phyloP scores from a whole-genome alignment of 2,797 vertebrate genomes.

The Orestias chungarensis region DNA sequence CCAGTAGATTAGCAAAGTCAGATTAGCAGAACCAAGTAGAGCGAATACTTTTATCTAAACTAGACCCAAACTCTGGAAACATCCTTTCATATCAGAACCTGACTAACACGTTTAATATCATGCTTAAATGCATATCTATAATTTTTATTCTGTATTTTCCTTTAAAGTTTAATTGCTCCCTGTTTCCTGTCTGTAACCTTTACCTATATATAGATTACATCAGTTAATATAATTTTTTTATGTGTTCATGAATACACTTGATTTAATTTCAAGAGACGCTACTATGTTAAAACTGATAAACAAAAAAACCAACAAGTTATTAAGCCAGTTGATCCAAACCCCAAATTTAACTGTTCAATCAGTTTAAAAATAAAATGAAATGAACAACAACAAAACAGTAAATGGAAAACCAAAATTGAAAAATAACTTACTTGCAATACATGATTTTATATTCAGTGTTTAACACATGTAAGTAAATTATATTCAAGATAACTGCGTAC shows the following conservation, averaged over 20 bases:
- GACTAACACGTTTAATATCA: not conserved
- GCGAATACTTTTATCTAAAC: too few relatives aligned
- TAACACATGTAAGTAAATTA: not conserved
- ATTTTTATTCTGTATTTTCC: too few relatives aligned
- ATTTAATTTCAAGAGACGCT: not conserved
- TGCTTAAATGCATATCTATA: not conserved
- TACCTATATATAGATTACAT: too few relatives aligned
- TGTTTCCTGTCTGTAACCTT: too few relatives aligned
- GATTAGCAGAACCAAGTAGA: too few relatives aligned
- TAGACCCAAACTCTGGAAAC: too few relatives aligned
- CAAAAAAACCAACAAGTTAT: not conserved
- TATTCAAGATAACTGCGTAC: not conserved
- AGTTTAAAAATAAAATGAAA: too few relatives aligned
- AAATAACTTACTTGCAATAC: not conserved
- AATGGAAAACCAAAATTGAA: constrained; percentile 8
- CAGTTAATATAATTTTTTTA: too few relatives aligned
- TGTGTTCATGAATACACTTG: not conserved
- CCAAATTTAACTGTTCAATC: not conserved
- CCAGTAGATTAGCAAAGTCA: too few relatives aligned
- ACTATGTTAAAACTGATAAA: not conserved
- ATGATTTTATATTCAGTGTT: not conserved
- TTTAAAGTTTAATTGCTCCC: too few relatives aligned
- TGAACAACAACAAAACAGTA: too few relatives aligned
- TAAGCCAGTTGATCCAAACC: not conserved
- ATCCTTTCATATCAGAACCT: not conserved